phyloP scores from a whole-genome alignment of 2,113 vertebrate species.

The Vulpes ferrilata region DNA sequence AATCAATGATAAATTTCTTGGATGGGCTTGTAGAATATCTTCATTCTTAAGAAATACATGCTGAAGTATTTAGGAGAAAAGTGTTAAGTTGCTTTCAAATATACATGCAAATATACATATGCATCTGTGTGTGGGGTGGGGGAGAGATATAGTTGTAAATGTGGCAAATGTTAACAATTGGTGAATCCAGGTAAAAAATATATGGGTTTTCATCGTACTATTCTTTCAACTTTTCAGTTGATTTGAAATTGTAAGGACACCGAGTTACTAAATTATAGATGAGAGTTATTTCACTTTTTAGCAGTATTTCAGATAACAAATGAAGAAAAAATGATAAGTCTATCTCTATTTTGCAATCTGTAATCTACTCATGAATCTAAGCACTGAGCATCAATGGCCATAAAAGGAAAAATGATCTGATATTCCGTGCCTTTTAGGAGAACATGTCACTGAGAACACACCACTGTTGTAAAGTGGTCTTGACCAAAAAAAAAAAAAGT shows the following conservation, averaged over 20 bases:
- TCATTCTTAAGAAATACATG: constrained; percentile 25
- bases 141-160: neutral
- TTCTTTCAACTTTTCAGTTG: neutral
- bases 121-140: no score
- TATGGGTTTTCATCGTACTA: neutral
- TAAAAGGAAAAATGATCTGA: neutral
- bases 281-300: neutral
- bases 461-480: neutral
- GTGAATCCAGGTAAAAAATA: neutral
- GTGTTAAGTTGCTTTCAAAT: constrained; percentile 22
- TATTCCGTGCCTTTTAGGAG: neutral
- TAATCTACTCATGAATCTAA: neutral
- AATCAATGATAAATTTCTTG: neutral
- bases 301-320: neutral
- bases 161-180: constrained; percentile 1
- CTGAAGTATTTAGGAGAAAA: constrained; percentile 16
- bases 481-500: neutral
- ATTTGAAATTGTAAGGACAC: constrained; percentile 20
- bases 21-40: neutral
- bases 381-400: neutral
- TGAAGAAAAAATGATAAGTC: neutral
- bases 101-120: neutral
- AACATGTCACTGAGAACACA: neutral
- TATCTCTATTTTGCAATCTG: neutral
- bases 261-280: neutral